phyloP scores from a whole-genome alignment of 1,140 invertebrate species.

The Magallana gigas region DNA sequence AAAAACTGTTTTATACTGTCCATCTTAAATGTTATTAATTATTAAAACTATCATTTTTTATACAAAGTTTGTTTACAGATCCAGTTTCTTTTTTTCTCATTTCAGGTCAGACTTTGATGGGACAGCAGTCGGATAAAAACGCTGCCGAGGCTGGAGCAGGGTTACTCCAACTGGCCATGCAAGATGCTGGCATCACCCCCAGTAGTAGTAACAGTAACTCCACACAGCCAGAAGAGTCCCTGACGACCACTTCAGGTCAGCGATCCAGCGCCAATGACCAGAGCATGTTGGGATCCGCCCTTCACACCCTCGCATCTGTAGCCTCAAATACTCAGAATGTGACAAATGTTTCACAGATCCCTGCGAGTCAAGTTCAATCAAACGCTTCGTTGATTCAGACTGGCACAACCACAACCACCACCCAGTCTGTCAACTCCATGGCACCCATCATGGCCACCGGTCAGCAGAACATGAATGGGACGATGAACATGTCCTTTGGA shows the following conservation, averaged over 20 bases:
- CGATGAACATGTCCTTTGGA: slow-evolving; percentile 62
- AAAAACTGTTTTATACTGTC: too few relatives aligned
- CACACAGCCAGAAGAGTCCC: background rate
- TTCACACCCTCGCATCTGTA: slow-evolving; percentile 72
- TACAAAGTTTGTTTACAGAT: too few relatives aligned
- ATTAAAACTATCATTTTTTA: too few relatives aligned
- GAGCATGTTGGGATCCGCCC: slow-evolving; percentile 41
- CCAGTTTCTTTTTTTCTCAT: too few relatives aligned
- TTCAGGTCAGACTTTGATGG: background rate
- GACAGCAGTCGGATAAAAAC: slow-evolving; percentile 40
- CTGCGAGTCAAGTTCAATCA: slow-evolving; percentile 35
- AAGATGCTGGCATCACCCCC: slow-evolving; percentile 72
- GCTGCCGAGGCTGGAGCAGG: slow-evolving; percentile 60
- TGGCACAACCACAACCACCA: slow-evolving; percentile 56
- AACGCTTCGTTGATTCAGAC: slow-evolving; percentile 41
- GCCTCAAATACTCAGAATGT: slow-evolving; percentile 68
- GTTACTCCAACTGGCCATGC: slow-evolving; percentile 71
- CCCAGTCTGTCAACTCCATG: slow-evolving; percentile 53
- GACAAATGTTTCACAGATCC: slow-evolving; percentile 50
- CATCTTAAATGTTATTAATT: too few relatives aligned
- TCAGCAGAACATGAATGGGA: slow-evolving; percentile 47
- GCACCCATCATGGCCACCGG: slow-evolving; percentile 63
- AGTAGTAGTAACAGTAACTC: slow-evolving; percentile 53
- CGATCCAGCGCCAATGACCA: background rate
- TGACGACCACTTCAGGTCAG: background rate